Evolutionary conservation across 1,140 invertebrate genomes (phyloP), one percentile per base, ranked within the genome.

Genomic region (Diorhabda elongata): DNA sequence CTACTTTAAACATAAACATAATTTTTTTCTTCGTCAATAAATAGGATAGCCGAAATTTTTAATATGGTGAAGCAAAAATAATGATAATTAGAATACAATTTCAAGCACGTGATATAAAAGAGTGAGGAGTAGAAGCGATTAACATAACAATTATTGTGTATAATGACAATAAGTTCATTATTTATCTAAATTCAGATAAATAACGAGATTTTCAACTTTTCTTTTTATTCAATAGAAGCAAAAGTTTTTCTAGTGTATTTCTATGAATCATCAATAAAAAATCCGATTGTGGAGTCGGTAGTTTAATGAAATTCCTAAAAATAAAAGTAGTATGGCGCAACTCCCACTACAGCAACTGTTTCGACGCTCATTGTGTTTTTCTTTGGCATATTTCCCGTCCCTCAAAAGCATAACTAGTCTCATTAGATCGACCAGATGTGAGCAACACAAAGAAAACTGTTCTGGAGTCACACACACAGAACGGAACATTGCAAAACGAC

Each of bases 351-450:
- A 41, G 41, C 52, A 58, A 65, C 64, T 65, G 64, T 65, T 58
- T 57, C 64, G 47, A 9, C 47, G 56, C 47, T 41, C 64, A 56
- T 65, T 57, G 47, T 65, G 64, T 43, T 26, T 65, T 42, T 62
- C 61, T 62, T 62, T 62, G 42, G 43, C 11, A 62, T 62, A 62
- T 58, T 65, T 57, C 5, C 7, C 64, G 64, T 65, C 64, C 64
- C 64, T 65, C 64, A 57, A 65, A 65, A 65, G 64, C 64, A 58
- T 65, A 65, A 65, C 64, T 65, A 65, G 64, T 56, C 64, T 65
- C 64, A 65, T 65, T 65, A 65, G 5, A 45, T 57, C 64, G 64
- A 42, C 47, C 64, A 65, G 64, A 65, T 65, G 64, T 58, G 52
- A 65, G 45, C 45, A 57, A 45, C 26, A 65, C 64, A 65, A 65